Evolutionary conservation across 1,140 invertebrate species (phyloP).

Genomic region (Bursaphelenchus mucronatus): DNA sequence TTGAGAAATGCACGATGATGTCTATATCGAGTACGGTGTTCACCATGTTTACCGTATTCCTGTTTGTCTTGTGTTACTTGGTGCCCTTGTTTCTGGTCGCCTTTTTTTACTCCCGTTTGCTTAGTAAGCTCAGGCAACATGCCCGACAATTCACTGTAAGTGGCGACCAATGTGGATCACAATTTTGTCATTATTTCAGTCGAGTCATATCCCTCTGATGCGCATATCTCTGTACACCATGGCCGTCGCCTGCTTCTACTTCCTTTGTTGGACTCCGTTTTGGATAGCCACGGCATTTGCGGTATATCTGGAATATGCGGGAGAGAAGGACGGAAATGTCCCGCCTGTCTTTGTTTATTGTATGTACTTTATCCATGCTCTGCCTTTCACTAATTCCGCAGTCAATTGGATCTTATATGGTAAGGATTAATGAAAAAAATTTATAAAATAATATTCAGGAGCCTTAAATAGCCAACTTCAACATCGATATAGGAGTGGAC

Average conservation of each 20-base stretch:
- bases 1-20: conserved; percentile 59
- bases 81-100: conserved; percentile 54
- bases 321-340: conserved; percentile 49
- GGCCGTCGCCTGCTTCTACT: conserved; percentile 60
- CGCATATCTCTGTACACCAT: conserved; percentile 58
- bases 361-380: conserved; percentile 59
- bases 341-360: conserved; percentile 58
- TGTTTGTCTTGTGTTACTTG: conserved; percentile 58
- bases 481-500: conserved; percentile 33
- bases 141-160: conserved; percentile 56
- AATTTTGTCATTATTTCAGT: conserved; percentile 21
- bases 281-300: conserved; percentile 53
- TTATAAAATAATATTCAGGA: conserved; percentile 33
- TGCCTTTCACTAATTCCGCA: conserved; percentile 60
- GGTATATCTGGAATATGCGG: conserved; percentile 57
- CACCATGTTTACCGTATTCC: conserved; percentile 57
- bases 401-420: conserved; percentile 60
- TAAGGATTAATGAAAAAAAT: conserved; percentile 21
- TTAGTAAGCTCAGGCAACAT: conserved; percentile 52
- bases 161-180: not conserved
- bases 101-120: conserved; percentile 54
- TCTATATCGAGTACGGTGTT: conserved; percentile 44
- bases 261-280: conserved; percentile 59
- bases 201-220: conserved; percentile 55
- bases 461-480: conserved; percentile 57